A percentile compares a stretch with the other conserved stretches of the same genome.
Conservation (phyloP, 1,140 invertebrate species). For the Papilio xuthus region DNA sequence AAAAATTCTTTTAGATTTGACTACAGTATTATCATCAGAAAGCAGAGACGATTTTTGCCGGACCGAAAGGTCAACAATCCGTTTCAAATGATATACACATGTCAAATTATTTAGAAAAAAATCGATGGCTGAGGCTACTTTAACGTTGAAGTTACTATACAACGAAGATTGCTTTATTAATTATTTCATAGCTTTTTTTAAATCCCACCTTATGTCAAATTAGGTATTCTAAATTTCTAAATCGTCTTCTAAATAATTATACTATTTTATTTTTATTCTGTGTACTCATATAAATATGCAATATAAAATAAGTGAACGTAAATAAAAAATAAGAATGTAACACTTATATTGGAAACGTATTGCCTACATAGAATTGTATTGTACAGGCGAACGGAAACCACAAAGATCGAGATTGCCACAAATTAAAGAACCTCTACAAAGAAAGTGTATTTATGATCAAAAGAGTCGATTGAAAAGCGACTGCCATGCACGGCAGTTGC, state of each 20-base stretch:
- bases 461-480: conserved; percentile 60
- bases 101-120: neutral
- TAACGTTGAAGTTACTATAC: neutral
- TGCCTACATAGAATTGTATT: conserved; percentile 40
- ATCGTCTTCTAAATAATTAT: neutral
- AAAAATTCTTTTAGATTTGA: neutral
- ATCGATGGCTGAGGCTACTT: conserved; percentile 4
- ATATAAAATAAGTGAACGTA: neutral
- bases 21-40: neutral
- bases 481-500: conserved; percentile 59
- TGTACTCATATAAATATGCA: neutral
- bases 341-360: conserved; percentile 13
- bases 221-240: too few species aligned
- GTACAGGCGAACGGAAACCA: conserved; percentile 60
- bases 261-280: neutral
- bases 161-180: neutral
- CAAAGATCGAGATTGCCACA: conserved; percentile 67
- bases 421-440: conserved; percentile 67
- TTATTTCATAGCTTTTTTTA: neutral
- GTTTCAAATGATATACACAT: conserved; percentile 10
- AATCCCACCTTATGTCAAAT: neutral
- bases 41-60: neutral
- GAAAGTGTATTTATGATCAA: conserved; percentile 68
- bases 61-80: neutral
- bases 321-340: neutral